Evolutionary conservation across 1,140 invertebrate genomes (phyloP).

Genomic region (Apis mellifera): DNA sequence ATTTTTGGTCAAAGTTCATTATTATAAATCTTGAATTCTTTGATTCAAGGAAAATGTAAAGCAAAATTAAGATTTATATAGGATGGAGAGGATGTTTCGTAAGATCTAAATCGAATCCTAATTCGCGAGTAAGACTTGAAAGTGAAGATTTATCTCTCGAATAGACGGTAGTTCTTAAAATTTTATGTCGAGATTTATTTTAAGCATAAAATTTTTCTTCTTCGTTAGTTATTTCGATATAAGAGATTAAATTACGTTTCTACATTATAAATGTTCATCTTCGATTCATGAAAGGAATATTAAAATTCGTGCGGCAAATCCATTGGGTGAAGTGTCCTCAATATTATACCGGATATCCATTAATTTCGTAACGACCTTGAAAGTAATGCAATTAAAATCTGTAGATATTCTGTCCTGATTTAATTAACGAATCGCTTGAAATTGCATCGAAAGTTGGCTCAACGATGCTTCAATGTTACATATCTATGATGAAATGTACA

Average conservation of each 20-base stretch:
- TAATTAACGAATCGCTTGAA: not conserved
- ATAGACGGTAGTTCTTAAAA: not conserved
- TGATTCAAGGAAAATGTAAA: not conserved
- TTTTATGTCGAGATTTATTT: not conserved
- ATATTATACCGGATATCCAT: not conserved
- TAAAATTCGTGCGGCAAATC: not conserved
- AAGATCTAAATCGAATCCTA: conserved; percentile 14
- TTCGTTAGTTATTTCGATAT: too few relatives aligned
- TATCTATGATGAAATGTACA: not conserved
- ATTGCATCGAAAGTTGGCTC: not conserved
- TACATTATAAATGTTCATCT: not conserved
- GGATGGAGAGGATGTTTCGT: not conserved
- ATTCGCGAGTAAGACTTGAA: conserved; percentile 27
- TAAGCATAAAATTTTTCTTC: not conserved
- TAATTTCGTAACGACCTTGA: conserved; percentile 3
- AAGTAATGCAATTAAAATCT: conserved; percentile 10
- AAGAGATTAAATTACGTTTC: not conserved
- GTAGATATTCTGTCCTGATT: not conserved
- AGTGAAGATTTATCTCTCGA: conserved; percentile 14
- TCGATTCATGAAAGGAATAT: not conserved
- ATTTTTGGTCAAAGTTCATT: not conserved
- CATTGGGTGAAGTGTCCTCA: not conserved
- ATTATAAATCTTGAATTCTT: not conserved
- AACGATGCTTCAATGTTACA: not conserved
- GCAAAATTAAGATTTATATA: conserved; percentile 38